Evolutionary conservation across 2,888 invertebrate species (phyloP), one percentile per base, ranked within the genome.

Genomic region (Hecatera dysodea): DNA sequence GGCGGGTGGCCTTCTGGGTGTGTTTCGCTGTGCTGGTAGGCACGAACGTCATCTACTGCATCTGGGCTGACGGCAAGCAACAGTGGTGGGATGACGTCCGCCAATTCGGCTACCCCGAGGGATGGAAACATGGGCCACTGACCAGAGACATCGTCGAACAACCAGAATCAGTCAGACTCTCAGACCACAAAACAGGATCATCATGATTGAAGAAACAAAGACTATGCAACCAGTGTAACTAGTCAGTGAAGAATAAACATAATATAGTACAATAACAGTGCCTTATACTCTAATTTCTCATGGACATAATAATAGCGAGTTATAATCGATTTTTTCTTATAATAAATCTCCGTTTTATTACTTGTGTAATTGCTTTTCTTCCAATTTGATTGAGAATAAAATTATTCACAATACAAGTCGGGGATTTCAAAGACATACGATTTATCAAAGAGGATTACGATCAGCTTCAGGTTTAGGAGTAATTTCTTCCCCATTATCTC

Each of bases 1-100:
- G 94, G 98, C 94, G 97, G 42, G 88, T 96, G 0, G 98, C 98
- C 0, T 98, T 98, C 89, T 97, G 97, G 97, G 97, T 98, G 39
- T 97, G 97, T 46, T 96, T 97, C 67, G 96, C 89, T 0, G 97
- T 98, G 3, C 95, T 98, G 66, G 90, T 97, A 0, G 90, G 96
- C 0, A 97, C 98, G 1, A 97, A 97, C 87, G 81, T 97, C 0
- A 92, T 98, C 1, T 98, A 97, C 90, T 91, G 97, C 42, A 86
- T 97, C 50, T 97, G 96, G 91, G 97, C 97, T 0, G 97, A 97
- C 68, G 98, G 97, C 0, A 97, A 97, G 71, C 97, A 97, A 53
- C 97, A 98, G 84, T 96, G 96, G 88, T 98, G 98, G 98, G 97
- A 98, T 86, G 96, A 97, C 80, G 96, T 96, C 1, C 89, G 96